Evolutionary conservation across 2,113 vertebrate species (phyloP), one percentile per base, ranked within the genome.

Genomic region (Archilochus colubris): DNA sequence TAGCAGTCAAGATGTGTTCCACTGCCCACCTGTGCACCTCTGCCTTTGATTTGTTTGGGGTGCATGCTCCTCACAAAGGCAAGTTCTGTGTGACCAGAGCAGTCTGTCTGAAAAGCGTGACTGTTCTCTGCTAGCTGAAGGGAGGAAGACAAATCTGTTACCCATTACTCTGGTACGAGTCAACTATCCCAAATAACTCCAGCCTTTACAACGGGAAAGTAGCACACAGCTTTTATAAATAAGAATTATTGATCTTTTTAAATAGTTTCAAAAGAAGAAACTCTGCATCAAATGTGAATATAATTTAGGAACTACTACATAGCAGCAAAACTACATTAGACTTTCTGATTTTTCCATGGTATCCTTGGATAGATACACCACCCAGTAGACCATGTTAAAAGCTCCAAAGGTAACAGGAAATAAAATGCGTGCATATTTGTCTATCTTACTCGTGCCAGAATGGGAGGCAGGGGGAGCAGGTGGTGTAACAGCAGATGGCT

Each of bases 371-470:
- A 99, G 98, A 98, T 99, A 99, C 85, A 99, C 99, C 94, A 99
- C 99, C 99, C 99, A 99, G 97, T 99, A 99, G 84, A 99, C 99
- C 99, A 99, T 99, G 96, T 99, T 99, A 97, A 99, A 99, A 82
- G 98, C 99, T 91, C 99, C 99, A 12, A 99, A 99, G 74, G 99
- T 99, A 94, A 99, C 98, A 64, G 99, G 99, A 96, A 99, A 99
- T 91, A 99, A 98, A 98, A 99, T 99, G 75, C 99, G 98, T 87
- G 99, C 99, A 50, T 99, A 99, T 97, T 99, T 99, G 98, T 99
- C 99, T 97, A 99, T 99, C 98, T 99, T 99, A 97, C 99, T 99
- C 93, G 99, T 99, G 90, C 99, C 99, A 73, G 98, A 98, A 55
- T 97, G 96, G 66, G 98, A 95, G 54, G 97, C 93, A 0, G 95